phyloP scores from a whole-genome alignment of 1,140 invertebrate genomes.

The Sinonovacula constricta region DNA sequence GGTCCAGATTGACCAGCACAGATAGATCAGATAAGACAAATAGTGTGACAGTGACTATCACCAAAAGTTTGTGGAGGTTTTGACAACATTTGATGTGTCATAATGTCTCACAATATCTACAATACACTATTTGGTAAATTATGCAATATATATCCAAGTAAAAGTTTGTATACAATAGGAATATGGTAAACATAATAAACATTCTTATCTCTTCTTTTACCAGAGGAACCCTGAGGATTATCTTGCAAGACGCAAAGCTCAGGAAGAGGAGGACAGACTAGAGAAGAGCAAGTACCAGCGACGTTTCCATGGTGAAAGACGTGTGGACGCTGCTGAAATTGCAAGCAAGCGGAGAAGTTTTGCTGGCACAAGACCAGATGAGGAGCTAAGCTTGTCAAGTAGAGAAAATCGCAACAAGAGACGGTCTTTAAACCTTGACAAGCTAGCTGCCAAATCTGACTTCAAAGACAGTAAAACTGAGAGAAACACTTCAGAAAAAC shows the following conservation, averaged over 20 bases:
- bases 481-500: not conserved
- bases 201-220: constrained; percentile 48
- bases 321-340: constrained; percentile 21
- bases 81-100: no score
- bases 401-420: constrained; percentile 63
- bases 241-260: constrained; percentile 60
- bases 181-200: no score
- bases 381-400: constrained; percentile 50
- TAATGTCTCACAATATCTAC: no score
- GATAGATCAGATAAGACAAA: no score
- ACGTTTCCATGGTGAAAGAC: constrained; percentile 53
- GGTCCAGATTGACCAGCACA: no score
- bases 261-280: constrained; percentile 63
- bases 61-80: no score
- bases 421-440: constrained; percentile 60
- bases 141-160: no score
- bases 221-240: constrained; percentile 73
- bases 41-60: no score
- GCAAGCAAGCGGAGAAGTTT: constrained; percentile 51
- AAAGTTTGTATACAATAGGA: no score
- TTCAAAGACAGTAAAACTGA: no score
- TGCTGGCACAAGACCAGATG: constrained; percentile 28
- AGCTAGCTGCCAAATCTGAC: constrained; percentile 21
- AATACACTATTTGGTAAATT: no score
- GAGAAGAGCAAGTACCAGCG: constrained; percentile 58